A percentile compares a stretch with the other conserved stretches of the same genome.
Conservation (phyloP, 2,888 invertebrate genomes). For the Coenonympha arcania region DNA sequence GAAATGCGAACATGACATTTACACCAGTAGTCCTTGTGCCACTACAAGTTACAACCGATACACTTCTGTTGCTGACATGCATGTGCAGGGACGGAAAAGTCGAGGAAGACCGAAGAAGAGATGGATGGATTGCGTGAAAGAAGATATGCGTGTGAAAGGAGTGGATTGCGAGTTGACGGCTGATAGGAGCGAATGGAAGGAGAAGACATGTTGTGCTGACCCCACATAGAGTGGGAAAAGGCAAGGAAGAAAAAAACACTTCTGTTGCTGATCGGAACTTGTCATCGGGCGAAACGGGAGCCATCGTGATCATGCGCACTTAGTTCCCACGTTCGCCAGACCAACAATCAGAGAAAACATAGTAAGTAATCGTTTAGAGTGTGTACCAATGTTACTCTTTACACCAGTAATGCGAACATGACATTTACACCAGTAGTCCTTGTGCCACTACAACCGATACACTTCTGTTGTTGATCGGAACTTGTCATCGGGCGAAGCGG, state of each 20-base stretch:
- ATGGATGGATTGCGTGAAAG: no score
- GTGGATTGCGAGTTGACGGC: no score
- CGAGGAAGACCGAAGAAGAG: no score
- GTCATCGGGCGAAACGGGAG: constrained; percentile 28
- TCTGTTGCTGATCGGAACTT: constrained; percentile 35
- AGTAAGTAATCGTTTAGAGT: background rate
- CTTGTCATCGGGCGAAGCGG: constrained; percentile 30
- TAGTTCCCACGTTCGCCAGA: no score
- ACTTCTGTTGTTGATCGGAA: constrained; percentile 35
- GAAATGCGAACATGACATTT: constrained; percentile 26
- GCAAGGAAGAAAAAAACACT: no score
- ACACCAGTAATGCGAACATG: constrained; percentile 11
- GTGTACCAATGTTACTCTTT: background rate
- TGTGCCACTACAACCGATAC: constrained; percentile 37
- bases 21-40: constrained; percentile 39
- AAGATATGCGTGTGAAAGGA: no score
- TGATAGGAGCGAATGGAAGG: no score
- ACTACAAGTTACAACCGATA: constrained; percentile 36
- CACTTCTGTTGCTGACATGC: constrained; percentile 34
- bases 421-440: constrained; percentile 38
- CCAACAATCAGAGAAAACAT: background rate
- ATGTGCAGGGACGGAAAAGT: no score
- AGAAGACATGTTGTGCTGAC: no score
- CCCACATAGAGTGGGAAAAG: no score
- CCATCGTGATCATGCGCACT: background rate